A percentile compares a stretch with the other conserved stretches of the same genome.
Conservation (phyloP, 2,888 invertebrate genomes). For the Brassicogethes aeneus region DNA sequence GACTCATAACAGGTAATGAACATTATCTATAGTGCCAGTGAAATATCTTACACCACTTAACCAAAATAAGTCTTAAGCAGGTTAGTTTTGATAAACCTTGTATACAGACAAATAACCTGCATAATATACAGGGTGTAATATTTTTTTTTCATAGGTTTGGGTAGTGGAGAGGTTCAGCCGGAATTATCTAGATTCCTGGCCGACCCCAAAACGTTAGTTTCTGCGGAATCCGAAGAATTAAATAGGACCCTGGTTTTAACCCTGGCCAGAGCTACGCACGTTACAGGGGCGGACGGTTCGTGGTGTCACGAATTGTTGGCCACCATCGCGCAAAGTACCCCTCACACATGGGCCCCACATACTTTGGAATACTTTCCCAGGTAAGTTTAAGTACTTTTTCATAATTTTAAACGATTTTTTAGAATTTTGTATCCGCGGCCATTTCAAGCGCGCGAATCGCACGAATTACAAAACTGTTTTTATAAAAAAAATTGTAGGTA, state of each 20-base stretch:
- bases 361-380: conserved; percentile 88
- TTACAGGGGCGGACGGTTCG: conserved; percentile 75
- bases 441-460: no score
- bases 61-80: no score
- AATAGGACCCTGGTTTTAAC: conserved; percentile 90
- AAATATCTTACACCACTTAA: not conserved
- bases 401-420: no score
- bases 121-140: no score
- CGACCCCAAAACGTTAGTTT: conserved; percentile 85
- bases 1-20: conserved; percentile 39
- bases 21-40: no score
- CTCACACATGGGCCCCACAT: conserved; percentile 91
- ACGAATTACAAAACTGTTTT: no score
- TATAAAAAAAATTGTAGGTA: no score
- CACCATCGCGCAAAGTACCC: conserved; percentile 88
- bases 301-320: conserved; percentile 88
- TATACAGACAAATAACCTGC: no score
- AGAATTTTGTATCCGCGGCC: no score
- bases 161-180: conserved; percentile 91
- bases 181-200: conserved; percentile 86
- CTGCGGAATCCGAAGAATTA: conserved; percentile 90
- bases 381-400: no score
- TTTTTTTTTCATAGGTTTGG: no score
- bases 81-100: no score
- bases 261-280: conserved; percentile 86